A percentile compares a stretch with the other conserved stretches of the same genome.
These are phyloP conservation scores for Aporophyla lueneburgensis DNA, from an alignment of 2,888 invertebrate species.

Conservation along the genomic window DNA sequence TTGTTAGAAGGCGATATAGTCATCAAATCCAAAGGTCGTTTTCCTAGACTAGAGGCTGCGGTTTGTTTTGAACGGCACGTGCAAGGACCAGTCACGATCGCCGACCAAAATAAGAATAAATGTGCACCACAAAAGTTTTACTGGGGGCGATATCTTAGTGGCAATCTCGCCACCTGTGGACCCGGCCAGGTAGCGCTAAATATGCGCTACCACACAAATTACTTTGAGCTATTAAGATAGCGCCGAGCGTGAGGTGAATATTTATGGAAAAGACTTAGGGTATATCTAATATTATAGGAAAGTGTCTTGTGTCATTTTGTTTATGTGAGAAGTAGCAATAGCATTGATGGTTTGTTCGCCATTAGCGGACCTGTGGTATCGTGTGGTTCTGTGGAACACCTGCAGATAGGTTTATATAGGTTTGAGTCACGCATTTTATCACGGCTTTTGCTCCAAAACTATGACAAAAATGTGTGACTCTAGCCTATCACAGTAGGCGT, in stretches of 20 bases:
- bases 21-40: slow-evolving; percentile 61
- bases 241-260: slow-evolving; percentile 25
- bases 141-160: slow-evolving; percentile 62
- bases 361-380: neutral
- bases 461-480: too few species aligned
- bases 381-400: neutral
- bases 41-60: slow-evolving; percentile 69
- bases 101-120: slow-evolving; percentile 69
- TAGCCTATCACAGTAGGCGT: too few species aligned
- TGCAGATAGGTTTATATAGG: too few species aligned
- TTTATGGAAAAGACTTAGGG: slow-evolving; percentile 38
- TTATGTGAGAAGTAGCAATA: slow-evolving; percentile 15
- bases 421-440: too few species aligned
- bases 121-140: slow-evolving; percentile 63
- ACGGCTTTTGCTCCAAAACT: too few species aligned
- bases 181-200: slow-evolving; percentile 50
- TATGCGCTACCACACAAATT: slow-evolving; percentile 63
- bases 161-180: slow-evolving; percentile 66
- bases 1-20: slow-evolving; percentile 20
- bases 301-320: slow-evolving; percentile 32
- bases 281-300: slow-evolving; percentile 33
- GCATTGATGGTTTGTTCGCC: neutral
- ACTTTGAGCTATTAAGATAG: slow-evolving; percentile 58
- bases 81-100: slow-evolving; percentile 78
- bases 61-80: slow-evolving; percentile 79